Evolutionary conservation across 2,888 invertebrate species (phyloP).

Genomic region (Spodoptera littoralis): DNA sequence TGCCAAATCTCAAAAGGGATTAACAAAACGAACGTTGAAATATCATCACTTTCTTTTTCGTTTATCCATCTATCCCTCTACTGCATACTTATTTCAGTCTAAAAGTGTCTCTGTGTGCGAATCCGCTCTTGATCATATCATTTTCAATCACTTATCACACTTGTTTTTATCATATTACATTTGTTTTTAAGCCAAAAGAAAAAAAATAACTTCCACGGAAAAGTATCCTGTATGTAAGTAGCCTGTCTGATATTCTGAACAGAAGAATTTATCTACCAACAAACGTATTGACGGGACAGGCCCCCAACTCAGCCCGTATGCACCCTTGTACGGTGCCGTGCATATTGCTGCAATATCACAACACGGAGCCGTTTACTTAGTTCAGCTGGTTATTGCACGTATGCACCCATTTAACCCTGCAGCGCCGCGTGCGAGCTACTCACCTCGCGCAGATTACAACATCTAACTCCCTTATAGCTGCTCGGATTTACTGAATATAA

Average conservation of each 20-base stretch:
- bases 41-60: neutral
- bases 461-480: slow-evolving; percentile 11
- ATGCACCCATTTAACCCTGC: slow-evolving; percentile 80
- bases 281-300: neutral
- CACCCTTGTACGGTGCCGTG: neutral
- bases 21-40: too few species aligned
- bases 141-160: too few species aligned
- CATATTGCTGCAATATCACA: slow-evolving; percentile 25
- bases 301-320: slow-evolving; percentile 4
- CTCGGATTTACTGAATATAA: slow-evolving; percentile 22
- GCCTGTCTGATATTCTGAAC: too few species aligned
- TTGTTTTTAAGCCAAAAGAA: too few species aligned
- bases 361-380: slow-evolving; percentile 21
- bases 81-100: too few species aligned
- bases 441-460: slow-evolving; percentile 37
- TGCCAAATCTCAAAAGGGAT: too few species aligned
- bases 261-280: too few species aligned
- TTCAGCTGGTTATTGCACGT: slow-evolving; percentile 37
- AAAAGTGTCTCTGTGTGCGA: too few species aligned
- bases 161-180: too few species aligned
- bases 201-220: too few species aligned
- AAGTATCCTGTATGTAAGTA: too few species aligned
- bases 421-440: slow-evolving; percentile 66
- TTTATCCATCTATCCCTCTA: neutral
- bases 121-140: too few species aligned